Evolutionary conservation across 2,797 vertebrate genomes (phyloP).

Genomic region (Phoeniculus purpureus): DNA sequence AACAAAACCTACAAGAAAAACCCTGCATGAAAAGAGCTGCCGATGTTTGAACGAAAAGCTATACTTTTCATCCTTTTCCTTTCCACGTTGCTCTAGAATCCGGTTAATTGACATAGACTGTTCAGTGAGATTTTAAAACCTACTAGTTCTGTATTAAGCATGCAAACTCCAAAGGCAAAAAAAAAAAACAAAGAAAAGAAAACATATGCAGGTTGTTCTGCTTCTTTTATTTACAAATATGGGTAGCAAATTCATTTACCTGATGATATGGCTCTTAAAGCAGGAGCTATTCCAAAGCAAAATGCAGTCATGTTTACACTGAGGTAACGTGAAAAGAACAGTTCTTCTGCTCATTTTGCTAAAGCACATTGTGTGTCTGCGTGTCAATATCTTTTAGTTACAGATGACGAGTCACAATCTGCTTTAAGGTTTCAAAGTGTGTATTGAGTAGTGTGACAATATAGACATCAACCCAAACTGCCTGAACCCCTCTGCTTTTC

Average conservation of each 20-base stretch:
- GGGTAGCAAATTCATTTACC: constrained; percentile 65
- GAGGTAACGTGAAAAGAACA: constrained; percentile 72
- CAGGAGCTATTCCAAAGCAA: constrained; percentile 55
- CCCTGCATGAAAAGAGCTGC: constrained; percentile 76
- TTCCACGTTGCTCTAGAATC: constrained; percentile 69
- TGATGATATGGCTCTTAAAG: constrained; percentile 49
- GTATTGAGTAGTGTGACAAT: constrained; percentile 19
- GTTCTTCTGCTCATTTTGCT: constrained; percentile 75
- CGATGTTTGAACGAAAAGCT: constrained; percentile 75
- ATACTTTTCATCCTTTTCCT: constrained; percentile 75
- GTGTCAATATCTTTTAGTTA: constrained; percentile 70
- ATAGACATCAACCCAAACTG: constrained; percentile 24
- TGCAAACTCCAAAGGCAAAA: constrained; percentile 64
- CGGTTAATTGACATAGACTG: constrained; percentile 71
- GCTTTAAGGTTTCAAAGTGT: constrained; percentile 65
- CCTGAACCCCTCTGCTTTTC: constrained; percentile 48
- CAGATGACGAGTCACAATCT: constrained; percentile 67
- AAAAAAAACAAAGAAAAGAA: background rate
- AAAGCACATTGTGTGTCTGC: constrained; percentile 66
- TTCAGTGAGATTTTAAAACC: constrained; percentile 73
- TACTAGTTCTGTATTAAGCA: constrained; percentile 76
- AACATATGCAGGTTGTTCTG: constrained; percentile 66
- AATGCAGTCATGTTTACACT: constrained; percentile 58
- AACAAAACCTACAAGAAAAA: constrained; percentile 19
- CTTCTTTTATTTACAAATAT: constrained; percentile 73